Base-by-base conservation (phyloP, 2,113 vertebrate species). In the Chauna torquata region DNA sequence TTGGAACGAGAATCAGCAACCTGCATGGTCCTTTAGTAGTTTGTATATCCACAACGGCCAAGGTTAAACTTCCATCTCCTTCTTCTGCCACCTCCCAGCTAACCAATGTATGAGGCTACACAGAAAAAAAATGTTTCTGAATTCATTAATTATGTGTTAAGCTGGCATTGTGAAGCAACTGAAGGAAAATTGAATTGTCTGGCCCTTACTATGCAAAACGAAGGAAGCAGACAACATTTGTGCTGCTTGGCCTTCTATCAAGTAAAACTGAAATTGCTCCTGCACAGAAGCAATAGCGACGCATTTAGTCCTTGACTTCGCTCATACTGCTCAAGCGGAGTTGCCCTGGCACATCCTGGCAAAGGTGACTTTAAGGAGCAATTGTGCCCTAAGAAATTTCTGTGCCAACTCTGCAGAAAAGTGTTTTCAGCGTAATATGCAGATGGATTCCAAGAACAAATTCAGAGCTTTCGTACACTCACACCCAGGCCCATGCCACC, bases 111-210 rank as follows among this genome's bases (percentile, higher is more conserved):
- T 17, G 9, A 88, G 38, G 34, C 52, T 90, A 86, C 62, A 80
- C 44, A 69, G 11, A 5, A 8, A 34, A 86, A 84, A 90, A 81
- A 54, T 50, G 13, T 6, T 77, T 72, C 62, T 77, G 59, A 65
- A 80, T 92, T 88, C 17, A 90, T 92, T 90, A 86, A 61, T 34
- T 57, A n/a, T 40, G 9, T 65, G 49, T 57, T 94, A 91, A 92
- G 27, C 36, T 70, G 14, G 12, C 57, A 25, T 34, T 77, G 23
- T 45, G 54, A 94, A 57, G 34, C 23, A 93, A 77, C 34, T 7
- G 15, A 65, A 92, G 36, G 36, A 93, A 94, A 90, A 82, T 0
- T 47, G 36, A 77, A 90, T 90, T 81, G 40, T 82, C 52, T 61
- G n/a, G 30, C 36, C 52, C 36, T 32, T 55, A 28, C 49, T 2